Evolutionary conservation across 2,797 vertebrate species (phyloP).

Genomic region (Tolypeutes matacus): DNA sequence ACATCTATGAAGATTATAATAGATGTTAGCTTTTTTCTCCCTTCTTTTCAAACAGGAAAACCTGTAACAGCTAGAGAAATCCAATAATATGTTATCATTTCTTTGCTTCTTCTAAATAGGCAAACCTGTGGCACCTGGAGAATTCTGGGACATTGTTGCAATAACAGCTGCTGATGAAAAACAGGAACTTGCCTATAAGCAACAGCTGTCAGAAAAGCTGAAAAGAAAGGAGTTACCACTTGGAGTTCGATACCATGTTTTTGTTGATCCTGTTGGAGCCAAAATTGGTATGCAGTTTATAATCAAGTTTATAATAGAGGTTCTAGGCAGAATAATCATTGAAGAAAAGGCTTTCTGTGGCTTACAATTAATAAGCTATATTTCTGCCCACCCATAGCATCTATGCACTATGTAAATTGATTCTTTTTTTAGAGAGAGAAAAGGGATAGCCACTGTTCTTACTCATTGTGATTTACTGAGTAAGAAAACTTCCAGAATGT

Average conservation of each 20-base stretch:
- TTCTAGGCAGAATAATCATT: constrained; percentile 8
- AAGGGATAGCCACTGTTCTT: not conserved
- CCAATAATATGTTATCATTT: constrained; percentile 77
- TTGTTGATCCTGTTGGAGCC: constrained; percentile 92
- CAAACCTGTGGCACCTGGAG: constrained; percentile 84
- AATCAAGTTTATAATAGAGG: not conserved
- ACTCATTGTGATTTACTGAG: constrained; percentile 15
- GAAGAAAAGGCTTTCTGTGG: constrained; percentile 33
- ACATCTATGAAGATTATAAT: constrained; percentile 78
- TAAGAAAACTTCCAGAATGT: constrained; percentile 35
- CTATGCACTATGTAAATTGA: not conserved
- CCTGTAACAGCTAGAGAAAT: constrained; percentile 86
- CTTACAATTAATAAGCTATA: not conserved
- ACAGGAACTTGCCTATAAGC: constrained; percentile 91
- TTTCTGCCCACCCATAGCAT: not conserved
- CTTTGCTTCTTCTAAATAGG: constrained; percentile 85
- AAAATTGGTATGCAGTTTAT: constrained; percentile 91
- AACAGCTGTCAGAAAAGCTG: constrained; percentile 92
- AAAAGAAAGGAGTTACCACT: constrained; percentile 91
- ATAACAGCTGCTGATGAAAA: constrained; percentile 92
- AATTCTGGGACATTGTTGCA: constrained; percentile 95
- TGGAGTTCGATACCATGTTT: constrained; percentile 91
- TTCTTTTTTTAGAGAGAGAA: not conserved
- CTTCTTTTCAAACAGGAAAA: constrained; percentile 81
- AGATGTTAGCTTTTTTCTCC: not conserved